Conservation (phyloP, 2,113 vertebrate species). For the Pao palembangensis region DNA sequence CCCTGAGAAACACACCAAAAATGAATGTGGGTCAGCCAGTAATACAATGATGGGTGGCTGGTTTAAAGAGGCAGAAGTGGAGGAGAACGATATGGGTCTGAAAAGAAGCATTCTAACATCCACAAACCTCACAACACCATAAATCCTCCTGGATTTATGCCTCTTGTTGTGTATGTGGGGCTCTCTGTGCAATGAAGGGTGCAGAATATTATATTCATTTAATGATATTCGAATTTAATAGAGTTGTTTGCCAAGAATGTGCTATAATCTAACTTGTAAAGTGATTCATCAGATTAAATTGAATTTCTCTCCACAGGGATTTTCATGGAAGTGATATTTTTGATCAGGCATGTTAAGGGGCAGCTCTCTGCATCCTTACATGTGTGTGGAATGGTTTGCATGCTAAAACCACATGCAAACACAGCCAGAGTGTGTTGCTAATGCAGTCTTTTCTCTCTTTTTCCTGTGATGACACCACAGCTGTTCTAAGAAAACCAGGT, state of each 20-base stretch:
- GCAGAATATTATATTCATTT: constrained; percentile 58
- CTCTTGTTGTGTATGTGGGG: constrained; percentile 52
- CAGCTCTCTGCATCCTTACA: constrained; percentile 67
- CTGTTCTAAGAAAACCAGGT: constrained; percentile 90
- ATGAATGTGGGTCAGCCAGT: constrained; percentile 28
- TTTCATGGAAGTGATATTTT: constrained; percentile 20
- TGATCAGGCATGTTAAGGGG: constrained; percentile 72
- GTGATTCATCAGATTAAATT: constrained; percentile 70
- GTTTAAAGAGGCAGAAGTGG: constrained; percentile 16
- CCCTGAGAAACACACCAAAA: constrained; percentile 30
- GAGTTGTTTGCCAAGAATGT: constrained; percentile 49
- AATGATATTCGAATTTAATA: constrained; percentile 59
- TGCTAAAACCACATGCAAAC: constrained; percentile 84
- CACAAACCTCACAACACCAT: constrained; percentile 71
- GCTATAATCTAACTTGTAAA: constrained; percentile 64
- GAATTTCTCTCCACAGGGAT: constrained; percentile 61
- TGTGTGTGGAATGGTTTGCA: constrained; percentile 73
- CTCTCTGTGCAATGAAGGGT: constrained; percentile 59
- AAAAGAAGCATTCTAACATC: constrained; percentile 50
- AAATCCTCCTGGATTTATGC: constrained; percentile 75
- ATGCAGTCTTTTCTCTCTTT: constrained; percentile 55
- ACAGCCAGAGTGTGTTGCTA: constrained; percentile 77
- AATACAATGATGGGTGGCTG: constrained; percentile 10
- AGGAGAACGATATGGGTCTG: constrained; percentile 50
- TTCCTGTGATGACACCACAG: constrained; percentile 67